Conservation (phyloP, 2,113 vertebrate genomes). For the Morone chrysops region DNA sequence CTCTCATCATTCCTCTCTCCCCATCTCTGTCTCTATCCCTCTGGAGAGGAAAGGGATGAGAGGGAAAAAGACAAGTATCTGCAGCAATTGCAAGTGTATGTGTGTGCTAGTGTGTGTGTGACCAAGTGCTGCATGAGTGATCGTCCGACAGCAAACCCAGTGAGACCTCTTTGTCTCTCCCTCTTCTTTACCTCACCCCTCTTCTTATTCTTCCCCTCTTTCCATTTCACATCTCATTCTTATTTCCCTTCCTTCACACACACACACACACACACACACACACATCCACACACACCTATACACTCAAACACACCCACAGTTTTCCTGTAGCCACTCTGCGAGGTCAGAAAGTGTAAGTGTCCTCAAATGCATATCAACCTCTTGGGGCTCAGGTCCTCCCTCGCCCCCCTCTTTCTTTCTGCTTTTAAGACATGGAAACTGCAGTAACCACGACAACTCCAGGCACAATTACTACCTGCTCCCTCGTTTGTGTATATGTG, state of each 20-base stretch:
- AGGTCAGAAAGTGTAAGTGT: constrained; percentile 65
- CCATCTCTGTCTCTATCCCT: constrained; percentile 36
- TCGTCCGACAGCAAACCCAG: constrained; percentile 32
- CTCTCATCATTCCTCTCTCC: constrained; percentile 29
- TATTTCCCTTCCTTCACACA: background rate
- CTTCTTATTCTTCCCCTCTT: background rate
- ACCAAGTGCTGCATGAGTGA: constrained; percentile 47
- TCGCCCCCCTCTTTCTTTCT: constrained; percentile 16
- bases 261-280: background rate
- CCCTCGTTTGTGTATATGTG: background rate
- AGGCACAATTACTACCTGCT: constrained; percentile 52
- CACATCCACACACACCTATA: background rate
- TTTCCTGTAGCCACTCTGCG: constrained; percentile 29
- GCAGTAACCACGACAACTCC: constrained; percentile 63
- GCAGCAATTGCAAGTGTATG: constrained; percentile 47
- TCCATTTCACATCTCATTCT: constrained; percentile 11
- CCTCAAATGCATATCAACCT: constrained; percentile 62
- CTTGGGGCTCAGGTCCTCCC: constrained; percentile 33
- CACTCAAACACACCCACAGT: constrained; percentile 12
- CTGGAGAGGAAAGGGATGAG: constrained; percentile 60
- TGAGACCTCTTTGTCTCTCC: constrained; percentile 27
- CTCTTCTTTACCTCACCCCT: background rate
- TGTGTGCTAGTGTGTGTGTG: constrained; percentile 11
- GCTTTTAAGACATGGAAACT: constrained; percentile 68
- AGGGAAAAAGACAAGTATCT: constrained; percentile 65